Percentiles rank a stretch among this genome's conserved stretches.
These are phyloP conservation scores for Dermatophagoides farinae DNA, from an alignment of 1,140 invertebrate genomes.

Conservation along the genomic window DNA sequence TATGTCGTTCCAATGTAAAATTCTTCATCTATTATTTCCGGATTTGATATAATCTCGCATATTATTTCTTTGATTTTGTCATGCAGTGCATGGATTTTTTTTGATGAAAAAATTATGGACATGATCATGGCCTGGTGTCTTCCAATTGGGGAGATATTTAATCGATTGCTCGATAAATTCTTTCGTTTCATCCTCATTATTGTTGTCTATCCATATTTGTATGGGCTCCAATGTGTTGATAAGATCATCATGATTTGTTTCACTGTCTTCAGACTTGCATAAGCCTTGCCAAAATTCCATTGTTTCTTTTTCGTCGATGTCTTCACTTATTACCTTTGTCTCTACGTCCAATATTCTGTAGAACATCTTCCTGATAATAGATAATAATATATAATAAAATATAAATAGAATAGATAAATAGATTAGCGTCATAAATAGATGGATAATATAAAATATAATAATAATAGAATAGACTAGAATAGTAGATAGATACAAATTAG, in stretches of 20 bases:
- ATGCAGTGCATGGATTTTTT: background rate
- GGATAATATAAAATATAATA: no score
- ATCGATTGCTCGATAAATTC: background rate
- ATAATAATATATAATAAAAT: no score
- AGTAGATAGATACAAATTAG: no score
- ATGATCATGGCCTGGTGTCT: background rate
- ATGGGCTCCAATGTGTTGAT: background rate
- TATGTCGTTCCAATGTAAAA: background rate
- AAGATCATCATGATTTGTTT: background rate
- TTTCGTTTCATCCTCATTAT: background rate
- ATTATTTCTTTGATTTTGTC: background rate
- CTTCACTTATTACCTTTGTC: background rate
- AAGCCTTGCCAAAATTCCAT: background rate
- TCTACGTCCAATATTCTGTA: background rate
- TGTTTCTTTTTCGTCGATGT: background rate
- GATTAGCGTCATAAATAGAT: no score
- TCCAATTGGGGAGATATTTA: background rate
- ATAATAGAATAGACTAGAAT: no score
- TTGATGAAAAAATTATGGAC: background rate
- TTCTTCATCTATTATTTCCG: background rate
- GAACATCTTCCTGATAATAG: background rate
- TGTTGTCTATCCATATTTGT: background rate
- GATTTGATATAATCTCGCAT: background rate
- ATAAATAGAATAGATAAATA: no score
- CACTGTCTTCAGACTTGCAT: background rate